Evolutionary conservation across 1,140 invertebrate genomes (phyloP), one percentile per base, ranked within the genome.

Genomic region (Drosophila erecta): DNA sequence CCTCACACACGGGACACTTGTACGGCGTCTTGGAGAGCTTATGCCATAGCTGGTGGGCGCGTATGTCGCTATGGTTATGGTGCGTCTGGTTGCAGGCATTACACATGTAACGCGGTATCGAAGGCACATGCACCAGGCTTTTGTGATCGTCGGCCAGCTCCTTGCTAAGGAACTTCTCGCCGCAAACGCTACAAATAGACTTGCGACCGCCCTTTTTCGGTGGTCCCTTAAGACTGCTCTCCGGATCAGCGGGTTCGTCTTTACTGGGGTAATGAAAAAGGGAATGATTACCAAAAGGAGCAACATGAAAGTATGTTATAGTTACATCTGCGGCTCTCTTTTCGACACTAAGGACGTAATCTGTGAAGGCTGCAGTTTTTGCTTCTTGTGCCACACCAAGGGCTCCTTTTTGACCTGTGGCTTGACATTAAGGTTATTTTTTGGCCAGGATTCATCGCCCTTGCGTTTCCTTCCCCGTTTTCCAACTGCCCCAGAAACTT

Each of bases 11-110:
- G 1, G 81, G 81, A 43, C 91, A 92, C 44, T 76, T 75, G 49
- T 87, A 92, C 0, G 91, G 90, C 8, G 91, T 90, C 55, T 91
- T 92, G 1, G 87, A 90, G 7, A 92, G 73, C 44, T 91, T 91
- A 62, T 92, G 91, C 91, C 91, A 92, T 37, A 92, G 49, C 38
- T 92, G 86, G 65, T 92, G 91, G 33, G 83, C 79, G 20, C 89
- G 90, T 2, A 92, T 87, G 50, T 92, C 91, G 50, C 70, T 76
- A 15, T 56, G 72, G 33, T 72, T 90, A 17, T 84, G 59, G 20
- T 91, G 77, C 6, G 53, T 83, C 60, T 92, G 91, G 65, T 90
- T 81, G 35, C 91, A 92, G 7, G 84, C 81, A 35, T 76, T 79
- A 60, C 91, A 92, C 11, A 59, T 41, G 44, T 90, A 92, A 7